Evolutionary conservation across 2,113 vertebrate species (phyloP).

Genomic region (Astur gentilis): DNA sequence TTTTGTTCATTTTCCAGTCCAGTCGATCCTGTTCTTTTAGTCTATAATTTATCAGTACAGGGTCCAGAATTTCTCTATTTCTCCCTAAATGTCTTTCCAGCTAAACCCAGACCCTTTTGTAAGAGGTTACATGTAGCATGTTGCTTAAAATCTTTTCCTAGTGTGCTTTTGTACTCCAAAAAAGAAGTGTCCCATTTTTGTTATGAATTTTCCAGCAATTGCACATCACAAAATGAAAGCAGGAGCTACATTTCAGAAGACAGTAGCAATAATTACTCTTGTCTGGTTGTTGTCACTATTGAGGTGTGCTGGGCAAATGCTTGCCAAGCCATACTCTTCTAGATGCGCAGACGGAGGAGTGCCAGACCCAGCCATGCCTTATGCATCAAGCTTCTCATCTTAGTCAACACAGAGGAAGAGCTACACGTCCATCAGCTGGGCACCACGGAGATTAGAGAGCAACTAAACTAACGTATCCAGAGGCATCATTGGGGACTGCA

Average conservation of each 20-base stretch:
- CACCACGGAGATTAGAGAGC: background rate
- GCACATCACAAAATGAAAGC: background rate
- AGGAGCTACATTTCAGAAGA: background rate
- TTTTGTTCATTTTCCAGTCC: background rate
- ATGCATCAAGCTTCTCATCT: background rate
- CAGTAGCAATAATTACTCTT: background rate
- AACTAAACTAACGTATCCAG: background rate
- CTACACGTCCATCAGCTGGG: background rate
- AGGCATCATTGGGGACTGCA: background rate
- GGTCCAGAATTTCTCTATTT: background rate
- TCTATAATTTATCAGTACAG: background rate
- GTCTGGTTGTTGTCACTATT: background rate
- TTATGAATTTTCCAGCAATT: background rate
- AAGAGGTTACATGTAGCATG: background rate
- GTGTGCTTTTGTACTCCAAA: background rate
- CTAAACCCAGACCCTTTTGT: background rate
- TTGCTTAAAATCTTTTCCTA: background rate
- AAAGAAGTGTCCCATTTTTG: background rate
- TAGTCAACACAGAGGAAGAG: background rate
- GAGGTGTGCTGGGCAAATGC: background rate
- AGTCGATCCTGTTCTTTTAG: background rate
- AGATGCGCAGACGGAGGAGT: background rate
- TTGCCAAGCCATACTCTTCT: background rate
- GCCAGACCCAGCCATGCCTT: background rate
- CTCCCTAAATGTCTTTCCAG: background rate